Conservation (phyloP, 1,140 invertebrate genomes). For the Globodera rostochiensis region DNA sequence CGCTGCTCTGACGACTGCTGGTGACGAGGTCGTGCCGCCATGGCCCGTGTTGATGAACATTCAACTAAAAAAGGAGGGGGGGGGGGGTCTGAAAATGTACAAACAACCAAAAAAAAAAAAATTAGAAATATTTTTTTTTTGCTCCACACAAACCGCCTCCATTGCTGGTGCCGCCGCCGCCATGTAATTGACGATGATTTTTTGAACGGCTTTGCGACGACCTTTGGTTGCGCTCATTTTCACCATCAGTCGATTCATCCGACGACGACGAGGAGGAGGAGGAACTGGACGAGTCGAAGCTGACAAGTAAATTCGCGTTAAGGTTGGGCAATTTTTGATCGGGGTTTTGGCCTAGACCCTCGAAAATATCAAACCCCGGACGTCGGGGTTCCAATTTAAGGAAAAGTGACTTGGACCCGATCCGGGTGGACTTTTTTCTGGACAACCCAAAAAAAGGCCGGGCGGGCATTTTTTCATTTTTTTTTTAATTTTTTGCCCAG, state of each 20-base stretch:
- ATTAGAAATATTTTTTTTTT: no score
- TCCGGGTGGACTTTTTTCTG: no score
- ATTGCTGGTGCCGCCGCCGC: not conserved
- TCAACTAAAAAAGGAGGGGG: no score
- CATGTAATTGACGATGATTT: not conserved
- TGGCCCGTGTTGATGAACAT: no score
- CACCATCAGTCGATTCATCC: conserved; percentile 1
- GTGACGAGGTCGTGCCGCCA: no score
- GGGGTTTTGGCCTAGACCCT: no score
- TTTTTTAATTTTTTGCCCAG: no score
- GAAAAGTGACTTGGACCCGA: no score
- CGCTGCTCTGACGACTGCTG: no score
- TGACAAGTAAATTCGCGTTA: not conserved
- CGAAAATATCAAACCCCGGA: no score
- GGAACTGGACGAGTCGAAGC: conserved; percentile 47
- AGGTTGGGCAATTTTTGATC: conserved; percentile 9
- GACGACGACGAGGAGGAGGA: conserved; percentile 42
- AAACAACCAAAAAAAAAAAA: no score
- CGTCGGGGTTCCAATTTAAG: conserved; percentile 6
- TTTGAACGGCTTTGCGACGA: not conserved
- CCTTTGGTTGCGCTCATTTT: conserved; percentile 7
- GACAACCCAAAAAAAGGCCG: not conserved
- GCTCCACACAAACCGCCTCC: not conserved
- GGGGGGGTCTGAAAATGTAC: no score
- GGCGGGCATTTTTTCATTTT: conserved; percentile 3